Evolutionary conservation across 2,888 invertebrate genomes (phyloP).

Genomic region (Stegana nigrithorax): DNA sequence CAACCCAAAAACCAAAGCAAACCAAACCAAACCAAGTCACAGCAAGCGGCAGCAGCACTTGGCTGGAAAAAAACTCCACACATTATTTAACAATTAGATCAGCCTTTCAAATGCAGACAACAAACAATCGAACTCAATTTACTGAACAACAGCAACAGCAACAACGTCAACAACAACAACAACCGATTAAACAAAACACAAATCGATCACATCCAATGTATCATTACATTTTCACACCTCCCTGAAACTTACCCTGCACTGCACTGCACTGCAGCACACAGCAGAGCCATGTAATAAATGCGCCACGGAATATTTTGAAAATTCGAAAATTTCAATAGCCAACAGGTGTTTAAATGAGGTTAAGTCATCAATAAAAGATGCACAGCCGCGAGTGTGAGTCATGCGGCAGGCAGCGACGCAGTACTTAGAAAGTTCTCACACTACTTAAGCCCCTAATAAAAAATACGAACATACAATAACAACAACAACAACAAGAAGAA

Average conservation of each 20-base stretch:
- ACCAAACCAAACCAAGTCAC: too few relatives aligned
- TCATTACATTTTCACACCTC: slow-evolving; percentile 48
- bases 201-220: slow-evolving; percentile 18
- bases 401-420: slow-evolving; percentile 37
- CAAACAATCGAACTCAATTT: slow-evolving; percentile 18
- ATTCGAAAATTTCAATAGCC: slow-evolving; percentile 2
- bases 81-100: slow-evolving; percentile 47
- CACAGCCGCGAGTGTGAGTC: slow-evolving; percentile 47
- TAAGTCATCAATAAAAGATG: slow-evolving; percentile 52
- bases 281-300: too few relatives aligned
- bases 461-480: too few relatives aligned
- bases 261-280: neutral
- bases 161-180: neutral
- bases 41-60: too few relatives aligned
- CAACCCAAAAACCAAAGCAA: neutral
- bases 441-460: slow-evolving; percentile 39
- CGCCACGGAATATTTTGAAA: too few relatives aligned
- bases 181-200: slow-evolving; percentile 15
- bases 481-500: too few relatives aligned
- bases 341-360: slow-evolving; percentile 42
- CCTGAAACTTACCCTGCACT: slow-evolving; percentile 1
- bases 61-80: slow-evolving; percentile 27
- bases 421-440: slow-evolving; percentile 46
- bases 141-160: slow-evolving; percentile 4
- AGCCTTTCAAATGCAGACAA: slow-evolving; percentile 16